A percentile compares a stretch with the other conserved stretches of the same genome.
phyloP scores from a whole-genome alignment of 2,797 vertebrate genomes.

The Pseudocheirus occidentalis region DNA sequence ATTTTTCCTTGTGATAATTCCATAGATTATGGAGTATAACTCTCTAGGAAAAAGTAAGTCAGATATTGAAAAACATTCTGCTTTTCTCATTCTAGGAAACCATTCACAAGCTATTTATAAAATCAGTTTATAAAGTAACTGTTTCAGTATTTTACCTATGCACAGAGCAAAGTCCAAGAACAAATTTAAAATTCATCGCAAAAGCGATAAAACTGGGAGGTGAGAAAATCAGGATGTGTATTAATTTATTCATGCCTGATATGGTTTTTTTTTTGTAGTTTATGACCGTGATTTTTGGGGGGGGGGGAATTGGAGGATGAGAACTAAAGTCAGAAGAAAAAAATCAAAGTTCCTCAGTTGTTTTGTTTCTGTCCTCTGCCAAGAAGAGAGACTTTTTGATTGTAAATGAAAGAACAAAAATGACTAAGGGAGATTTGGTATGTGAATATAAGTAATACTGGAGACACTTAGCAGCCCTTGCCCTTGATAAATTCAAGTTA shows the following conservation, averaged over 20 bases:
- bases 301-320: background rate
- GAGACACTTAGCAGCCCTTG: background rate
- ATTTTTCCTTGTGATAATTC: constrained; percentile 15
- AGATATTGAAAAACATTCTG: background rate
- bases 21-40: background rate
- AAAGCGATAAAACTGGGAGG: background rate
- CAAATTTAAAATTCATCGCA: background rate
- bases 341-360: background rate
- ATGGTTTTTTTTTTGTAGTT: background rate
- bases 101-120: constrained; percentile 38
- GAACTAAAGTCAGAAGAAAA: background rate
- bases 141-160: constrained; percentile 23
- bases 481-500: background rate
- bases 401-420: background rate
- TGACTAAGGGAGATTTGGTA: background rate
- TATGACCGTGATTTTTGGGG: background rate
- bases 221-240: background rate
- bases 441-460: background rate
- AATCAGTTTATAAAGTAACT: constrained; percentile 6
- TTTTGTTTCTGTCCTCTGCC: background rate
- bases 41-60: constrained; percentile 12
- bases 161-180: background rate
- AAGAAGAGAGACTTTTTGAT: background rate
- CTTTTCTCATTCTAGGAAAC: constrained; percentile 27
- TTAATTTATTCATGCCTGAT: background rate